These are phyloP conservation scores for Lissocephala sabroskyi DNA, from an alignment of 2,888 invertebrate genomes.

Conservation along the genomic window DNA sequence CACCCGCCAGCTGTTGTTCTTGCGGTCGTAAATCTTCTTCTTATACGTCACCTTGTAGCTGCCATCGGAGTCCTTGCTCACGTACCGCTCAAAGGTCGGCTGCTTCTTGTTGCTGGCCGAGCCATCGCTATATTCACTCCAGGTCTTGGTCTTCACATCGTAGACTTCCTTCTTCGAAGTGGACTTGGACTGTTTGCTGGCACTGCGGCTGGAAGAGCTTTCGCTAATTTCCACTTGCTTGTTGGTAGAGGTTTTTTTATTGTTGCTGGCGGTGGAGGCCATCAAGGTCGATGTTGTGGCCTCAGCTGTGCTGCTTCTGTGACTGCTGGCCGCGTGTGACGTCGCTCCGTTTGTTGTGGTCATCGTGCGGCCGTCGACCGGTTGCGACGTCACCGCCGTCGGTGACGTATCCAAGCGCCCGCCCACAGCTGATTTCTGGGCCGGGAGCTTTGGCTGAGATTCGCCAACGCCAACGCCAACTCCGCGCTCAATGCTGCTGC, in stretches of 20 bases:
- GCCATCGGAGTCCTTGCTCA: constrained; percentile 71
- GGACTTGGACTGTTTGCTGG: constrained; percentile 44
- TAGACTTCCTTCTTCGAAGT: constrained; percentile 69
- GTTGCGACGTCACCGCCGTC: constrained; percentile 46
- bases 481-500: constrained; percentile 15
- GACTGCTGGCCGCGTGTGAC: constrained; percentile 20
- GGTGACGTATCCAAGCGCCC: constrained; percentile 36
- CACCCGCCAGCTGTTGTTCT: constrained; percentile 71
- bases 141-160: constrained; percentile 71
- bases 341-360: constrained; percentile 46
- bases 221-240: constrained; percentile 46
- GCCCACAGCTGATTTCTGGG: constrained; percentile 29
- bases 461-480: constrained; percentile 31
- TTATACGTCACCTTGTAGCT: constrained; percentile 71
- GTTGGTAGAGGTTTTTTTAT: too few relatives aligned
- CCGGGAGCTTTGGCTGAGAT: constrained; percentile 54
- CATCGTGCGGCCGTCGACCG: constrained; percentile 34
- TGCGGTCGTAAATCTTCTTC: constrained; percentile 71
- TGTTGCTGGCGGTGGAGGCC: constrained; percentile 1
- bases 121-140: constrained; percentile 67
- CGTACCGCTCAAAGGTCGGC: constrained; percentile 70
- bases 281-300: constrained; percentile 20
- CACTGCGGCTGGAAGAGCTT: constrained; percentile 31
- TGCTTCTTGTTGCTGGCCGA: constrained; percentile 46
- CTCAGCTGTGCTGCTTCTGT: constrained; percentile 19